Evolutionary conservation across 2,888 invertebrate genomes (phyloP), one percentile per base, ranked within the genome.

Genomic region (Apoda limacodes): DNA sequence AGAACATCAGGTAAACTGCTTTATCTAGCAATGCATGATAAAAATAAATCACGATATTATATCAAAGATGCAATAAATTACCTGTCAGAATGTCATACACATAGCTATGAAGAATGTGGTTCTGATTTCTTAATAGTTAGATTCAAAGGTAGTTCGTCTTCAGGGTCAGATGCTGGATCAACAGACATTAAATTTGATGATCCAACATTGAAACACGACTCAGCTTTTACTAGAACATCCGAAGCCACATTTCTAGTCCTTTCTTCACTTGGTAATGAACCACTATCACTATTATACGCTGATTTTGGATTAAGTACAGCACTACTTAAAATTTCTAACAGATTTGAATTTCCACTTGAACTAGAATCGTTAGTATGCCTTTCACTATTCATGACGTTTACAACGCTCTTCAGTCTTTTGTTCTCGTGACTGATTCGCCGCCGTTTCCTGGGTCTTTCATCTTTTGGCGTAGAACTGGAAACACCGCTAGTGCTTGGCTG

Each of bases 331-430:
- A 40, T 33, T 39, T 17, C 7, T 6, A 17, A 7, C 17, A 17
- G 17, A 7, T 40, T 46, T 17, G 39, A 32, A 40, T 37, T 50
- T 25, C 44, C 48, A 42, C 45, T 52, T 5, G 50, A 43, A 44
- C 46, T 54, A 7, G 58, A 43, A 42, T 54, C 58, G 34, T 48
- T 49, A 20, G 42, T 42, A 35, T 41, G 48, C 38, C 47, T 55
- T 37, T 48, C 48, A 36, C 45, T 46, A 37, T 54, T 55, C 43
- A 72, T 61, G 33, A 70, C 64, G 43, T 58, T 69, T 22, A 76
- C 72, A 35, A 76, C 74, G 53, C 76, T 76, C 47, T 51, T 68
- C 61, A 78, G 69, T 60, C 66, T 67, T 61, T 49, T 71, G 32
- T 34, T 60, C 47, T 65, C 65, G 43, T 61, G 58, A 29, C 42